Percentiles rank a stretch among this genome's conserved stretches.
Evolutionary conservation across 2,113 vertebrate species (phyloP).

Genomic region (Pelodiscus sinensis): DNA sequence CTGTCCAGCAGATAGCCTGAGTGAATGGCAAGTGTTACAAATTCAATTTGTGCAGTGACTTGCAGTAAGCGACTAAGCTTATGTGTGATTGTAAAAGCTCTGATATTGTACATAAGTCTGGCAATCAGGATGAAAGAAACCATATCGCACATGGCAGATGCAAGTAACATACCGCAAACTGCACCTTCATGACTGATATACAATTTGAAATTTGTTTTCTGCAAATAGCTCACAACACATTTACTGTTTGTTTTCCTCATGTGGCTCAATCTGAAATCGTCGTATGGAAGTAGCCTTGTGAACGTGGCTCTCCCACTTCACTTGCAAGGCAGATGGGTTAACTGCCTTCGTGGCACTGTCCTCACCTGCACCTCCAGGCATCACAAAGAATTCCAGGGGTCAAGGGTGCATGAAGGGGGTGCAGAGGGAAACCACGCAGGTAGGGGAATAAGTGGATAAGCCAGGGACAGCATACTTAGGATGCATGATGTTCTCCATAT

Average conservation of each 20-base stretch:
- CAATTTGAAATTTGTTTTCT: background rate
- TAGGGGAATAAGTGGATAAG: background rate
- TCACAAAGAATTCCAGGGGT: background rate
- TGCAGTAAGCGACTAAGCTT: accelerated
- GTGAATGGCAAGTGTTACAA: background rate
- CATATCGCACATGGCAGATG: background rate
- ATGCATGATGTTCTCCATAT: background rate
- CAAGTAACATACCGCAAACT: background rate
- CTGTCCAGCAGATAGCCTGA: background rate
- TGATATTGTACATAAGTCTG: background rate
- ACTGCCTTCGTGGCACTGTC: accelerated
- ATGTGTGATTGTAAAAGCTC: background rate
- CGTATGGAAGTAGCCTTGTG: background rate
- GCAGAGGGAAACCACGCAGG: background rate
- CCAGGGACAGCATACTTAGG: background rate
- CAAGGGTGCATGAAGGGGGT: background rate
- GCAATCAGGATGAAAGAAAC: background rate
- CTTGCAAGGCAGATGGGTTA: background rate
- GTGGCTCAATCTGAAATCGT: background rate
- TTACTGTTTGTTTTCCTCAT: background rate
- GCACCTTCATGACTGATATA: background rate
- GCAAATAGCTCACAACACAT: background rate
- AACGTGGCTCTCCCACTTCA: background rate
- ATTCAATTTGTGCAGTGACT: background rate
- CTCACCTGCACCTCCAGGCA: accelerated